Conservation (phyloP, 2,797 vertebrate species). For the Anabas testudineus region DNA sequence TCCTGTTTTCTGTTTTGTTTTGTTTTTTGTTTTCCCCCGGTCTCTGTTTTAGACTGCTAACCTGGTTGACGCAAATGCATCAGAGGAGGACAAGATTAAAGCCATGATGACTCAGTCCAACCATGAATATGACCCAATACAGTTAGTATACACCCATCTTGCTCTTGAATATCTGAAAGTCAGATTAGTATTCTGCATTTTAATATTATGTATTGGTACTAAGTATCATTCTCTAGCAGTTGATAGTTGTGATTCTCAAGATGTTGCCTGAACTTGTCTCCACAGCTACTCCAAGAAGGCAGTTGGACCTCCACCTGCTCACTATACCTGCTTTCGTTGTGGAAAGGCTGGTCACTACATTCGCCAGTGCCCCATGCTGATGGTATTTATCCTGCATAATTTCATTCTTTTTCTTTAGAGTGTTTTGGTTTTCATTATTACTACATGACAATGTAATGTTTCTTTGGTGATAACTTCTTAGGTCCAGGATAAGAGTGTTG, state of each 20-base stretch:
- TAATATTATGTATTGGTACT: not conserved
- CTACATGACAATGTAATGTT: not conserved
- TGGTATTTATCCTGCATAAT: constrained; percentile 84
- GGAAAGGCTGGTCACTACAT: constrained; percentile 98
- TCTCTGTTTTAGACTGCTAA: constrained; percentile 93
- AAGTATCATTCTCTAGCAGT: not conserved
- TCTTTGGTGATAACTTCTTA: constrained; percentile 7
- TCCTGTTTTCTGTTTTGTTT: constrained; percentile 1
- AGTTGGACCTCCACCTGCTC: constrained; percentile 93
- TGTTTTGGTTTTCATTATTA: not conserved
- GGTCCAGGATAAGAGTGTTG: constrained; percentile 94
- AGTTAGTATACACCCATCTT: constrained; percentile 88
- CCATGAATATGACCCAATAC: constrained; percentile 97
- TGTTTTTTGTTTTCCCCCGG: not conserved
- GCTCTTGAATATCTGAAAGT: constrained; percentile 1
- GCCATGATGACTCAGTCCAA: constrained; percentile 99
- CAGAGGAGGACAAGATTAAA: constrained; percentile 99
- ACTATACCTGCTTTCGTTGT: constrained; percentile 97
- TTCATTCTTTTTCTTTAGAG: not conserved
- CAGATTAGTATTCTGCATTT: not conserved
- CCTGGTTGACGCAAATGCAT: constrained; percentile 99
- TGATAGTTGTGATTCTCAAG: not conserved
- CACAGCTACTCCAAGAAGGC: constrained; percentile 97
- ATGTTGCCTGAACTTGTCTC: constrained; percentile 25
- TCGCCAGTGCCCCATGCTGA: constrained; percentile 93